phyloP scores from a whole-genome alignment of 1,140 invertebrate genomes.

The Drosophila carrolli region DNA sequence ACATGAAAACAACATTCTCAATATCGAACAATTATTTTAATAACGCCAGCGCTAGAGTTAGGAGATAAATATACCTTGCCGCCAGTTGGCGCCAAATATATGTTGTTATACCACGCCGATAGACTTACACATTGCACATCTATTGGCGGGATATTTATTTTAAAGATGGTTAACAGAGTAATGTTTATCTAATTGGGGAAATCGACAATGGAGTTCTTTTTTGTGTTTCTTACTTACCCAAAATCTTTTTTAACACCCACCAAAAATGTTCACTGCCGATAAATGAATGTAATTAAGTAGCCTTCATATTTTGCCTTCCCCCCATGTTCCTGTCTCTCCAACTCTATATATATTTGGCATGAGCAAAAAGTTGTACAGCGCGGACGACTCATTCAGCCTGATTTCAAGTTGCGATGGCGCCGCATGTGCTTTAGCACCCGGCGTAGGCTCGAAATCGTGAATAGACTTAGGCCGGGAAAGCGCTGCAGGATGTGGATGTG shows the following conservation, averaged over 20 bases:
- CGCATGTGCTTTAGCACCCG: constrained; percentile 57
- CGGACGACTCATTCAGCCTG: constrained; percentile 4
- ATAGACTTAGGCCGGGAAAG: constrained; percentile 34
- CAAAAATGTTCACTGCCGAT: background rate
- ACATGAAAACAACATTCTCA: no score
- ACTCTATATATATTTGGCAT: background rate
- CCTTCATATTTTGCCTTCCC: background rate
- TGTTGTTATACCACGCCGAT: no score
- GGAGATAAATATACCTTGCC: no score
- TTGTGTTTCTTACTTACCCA: no score
- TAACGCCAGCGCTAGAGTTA: no score
- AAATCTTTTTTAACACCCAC: background rate
- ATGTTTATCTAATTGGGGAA: no score
- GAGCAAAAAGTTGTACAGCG: constrained; percentile 7
- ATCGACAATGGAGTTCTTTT: background rate
- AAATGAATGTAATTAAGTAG: constrained; percentile 10
- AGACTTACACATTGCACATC: no score
- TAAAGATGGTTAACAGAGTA: no score
- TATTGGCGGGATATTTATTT: no score
- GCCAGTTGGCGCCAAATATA: no score
- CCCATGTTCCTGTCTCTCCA: no score
- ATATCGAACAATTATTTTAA: no score
- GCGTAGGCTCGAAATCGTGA: constrained; percentile 39
- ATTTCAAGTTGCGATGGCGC: constrained; percentile 19
- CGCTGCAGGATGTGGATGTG: background rate